These are phyloP conservation scores for Eulemur mongoz DNA, from an alignment of 2,797 vertebrate species.

Conservation along the genomic window DNA sequence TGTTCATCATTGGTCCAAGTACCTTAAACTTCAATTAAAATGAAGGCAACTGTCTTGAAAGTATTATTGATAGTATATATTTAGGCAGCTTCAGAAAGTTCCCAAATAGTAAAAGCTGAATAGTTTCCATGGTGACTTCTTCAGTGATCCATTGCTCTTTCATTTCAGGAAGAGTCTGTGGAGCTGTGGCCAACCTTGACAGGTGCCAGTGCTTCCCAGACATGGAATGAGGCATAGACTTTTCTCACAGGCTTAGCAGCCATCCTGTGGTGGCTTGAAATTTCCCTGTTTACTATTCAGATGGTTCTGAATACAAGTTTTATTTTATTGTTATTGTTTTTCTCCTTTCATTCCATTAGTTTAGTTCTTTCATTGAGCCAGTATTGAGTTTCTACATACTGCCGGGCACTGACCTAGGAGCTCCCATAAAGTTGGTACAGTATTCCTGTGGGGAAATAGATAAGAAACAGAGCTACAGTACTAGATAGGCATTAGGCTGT, in stretches of 20 bases:
- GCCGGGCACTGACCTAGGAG: background rate
- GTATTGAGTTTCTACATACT: background rate
- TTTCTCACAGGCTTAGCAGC: background rate
- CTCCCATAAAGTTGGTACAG: background rate
- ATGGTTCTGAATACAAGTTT: constrained; percentile 2
- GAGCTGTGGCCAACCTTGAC: background rate
- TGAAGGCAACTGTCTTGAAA: background rate
- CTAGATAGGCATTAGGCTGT: background rate
- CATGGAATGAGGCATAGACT: background rate
- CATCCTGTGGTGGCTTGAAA: background rate
- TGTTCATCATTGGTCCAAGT: background rate
- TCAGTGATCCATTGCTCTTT: background rate
- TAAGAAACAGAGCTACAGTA: background rate
- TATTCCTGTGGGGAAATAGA: background rate
- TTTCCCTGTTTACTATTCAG: background rate
- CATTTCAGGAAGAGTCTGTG: background rate
- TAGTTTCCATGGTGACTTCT: background rate
- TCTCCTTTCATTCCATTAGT: background rate
- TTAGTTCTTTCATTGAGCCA: background rate
- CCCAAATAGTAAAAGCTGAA: background rate
- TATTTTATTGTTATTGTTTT: background rate
- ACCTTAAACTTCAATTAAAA: background rate
- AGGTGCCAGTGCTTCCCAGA: background rate
- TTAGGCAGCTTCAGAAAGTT: constrained; percentile 25
- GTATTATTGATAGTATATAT: constrained; percentile 9